These are phyloP conservation scores for Tyrannus savana DNA, from an alignment of 2,113 vertebrate genomes.

Conservation along the genomic window DNA sequence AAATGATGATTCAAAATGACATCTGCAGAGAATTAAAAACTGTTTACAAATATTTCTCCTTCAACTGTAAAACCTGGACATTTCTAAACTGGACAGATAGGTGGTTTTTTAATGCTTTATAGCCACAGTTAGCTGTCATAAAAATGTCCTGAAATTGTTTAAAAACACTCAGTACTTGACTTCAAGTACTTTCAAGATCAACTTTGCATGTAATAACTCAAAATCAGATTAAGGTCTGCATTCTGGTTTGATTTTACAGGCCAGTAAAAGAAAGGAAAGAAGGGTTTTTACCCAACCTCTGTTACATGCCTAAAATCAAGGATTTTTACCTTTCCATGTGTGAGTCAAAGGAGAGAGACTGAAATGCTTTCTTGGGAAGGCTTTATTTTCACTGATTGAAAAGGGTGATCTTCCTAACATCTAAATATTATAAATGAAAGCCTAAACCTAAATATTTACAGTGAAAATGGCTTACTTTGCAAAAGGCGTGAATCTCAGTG, in stretches of 20 bases:
- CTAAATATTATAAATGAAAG: not conserved
- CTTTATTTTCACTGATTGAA: not conserved
- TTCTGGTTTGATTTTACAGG: not conserved
- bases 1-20: not conserved
- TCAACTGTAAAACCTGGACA: not conserved
- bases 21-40: not conserved
- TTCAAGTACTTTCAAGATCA: conserved; percentile 6
- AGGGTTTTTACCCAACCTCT: not conserved
- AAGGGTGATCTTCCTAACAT: not conserved
- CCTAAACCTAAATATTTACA: conserved; percentile 4
- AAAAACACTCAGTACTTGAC: not conserved
- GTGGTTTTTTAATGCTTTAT: not conserved
- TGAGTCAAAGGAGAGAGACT: not conserved
- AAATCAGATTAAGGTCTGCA: not conserved
- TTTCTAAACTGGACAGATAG: not conserved
- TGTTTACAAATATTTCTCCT: not conserved
- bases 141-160: not conserved
- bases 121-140: not conserved
- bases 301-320: not conserved
- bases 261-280: not conserved
- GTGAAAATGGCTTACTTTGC: not conserved
- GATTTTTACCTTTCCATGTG: not conserved
- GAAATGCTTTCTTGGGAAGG: not conserved
- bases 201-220: not conserved
- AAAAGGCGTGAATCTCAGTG: not conserved